Base-by-base conservation (phyloP, 1,140 invertebrate genomes). In the Myzus persicae region DNA sequence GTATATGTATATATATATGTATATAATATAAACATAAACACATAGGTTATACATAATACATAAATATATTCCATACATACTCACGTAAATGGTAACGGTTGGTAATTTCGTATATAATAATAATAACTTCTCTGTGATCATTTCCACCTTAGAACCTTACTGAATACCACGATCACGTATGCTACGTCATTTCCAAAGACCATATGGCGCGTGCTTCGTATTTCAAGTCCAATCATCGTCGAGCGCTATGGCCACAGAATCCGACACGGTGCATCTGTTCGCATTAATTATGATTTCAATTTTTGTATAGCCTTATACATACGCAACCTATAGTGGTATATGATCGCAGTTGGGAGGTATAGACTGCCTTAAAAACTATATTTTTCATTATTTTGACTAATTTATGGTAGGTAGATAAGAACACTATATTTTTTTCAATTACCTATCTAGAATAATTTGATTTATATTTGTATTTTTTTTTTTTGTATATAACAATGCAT, bases 211-310 rank as follows among this genome's bases (percentile, higher is more conserved):
- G 89, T 90, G 89, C 51, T 90, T 67, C 89, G 51, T 90, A 90
- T 90, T 90, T 88, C 87, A 31, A 88, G 87, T 88, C 87, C 46
- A 88, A 88, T 88, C 87, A 88, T 88, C 48, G 36, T 36, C n/a
- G 44, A 36, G 7, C 46, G 36, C 9, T 44, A 38, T 18, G 51
- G 89, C 54, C 89, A n/a, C 89, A 67, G 89, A 90, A 90, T 90
- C 88, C 88, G 88, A 90, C 88, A 59, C 88, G 51, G 89, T 67
- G 54, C 89, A 67, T 90, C 89, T 90, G 89, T 67, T 67, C 54
- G n/a, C 89, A 67, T 90, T 90, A 90, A 90, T 90, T 90, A 90
- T 36, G 89, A 90, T 59, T 90, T 90, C 88, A 54, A 89, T 89
- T 89, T 89, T 51, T 31, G 36, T 54, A 51, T 5, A 7, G 48